Base-by-base conservation (phyloP, 1,140 invertebrate genomes). In the Pseudomyrmex cubaensis region DNA sequence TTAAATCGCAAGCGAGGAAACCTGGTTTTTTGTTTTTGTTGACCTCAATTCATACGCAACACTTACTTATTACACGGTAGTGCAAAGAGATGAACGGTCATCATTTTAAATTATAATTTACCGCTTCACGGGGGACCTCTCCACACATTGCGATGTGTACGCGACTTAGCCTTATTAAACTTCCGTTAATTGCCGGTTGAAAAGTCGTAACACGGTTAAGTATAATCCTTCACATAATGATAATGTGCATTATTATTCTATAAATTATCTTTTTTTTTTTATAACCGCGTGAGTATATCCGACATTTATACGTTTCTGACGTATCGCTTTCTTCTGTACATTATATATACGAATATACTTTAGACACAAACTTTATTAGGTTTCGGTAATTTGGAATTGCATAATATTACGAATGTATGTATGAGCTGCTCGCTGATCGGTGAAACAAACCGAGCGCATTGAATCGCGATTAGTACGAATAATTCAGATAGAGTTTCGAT, bases 401-500 rank as follows among this genome's bases (percentile, higher is more conserved):
- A 72, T 57, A 80, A 80, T 35, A 35, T 80, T 70, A 59, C 54
- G 54, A 80, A 80, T 77, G 22, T 69, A 70, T 59, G 48, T 12
- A 12, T 5, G 20, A 66, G 15, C 64, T 57, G 57, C 54, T 66
- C 22, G 46, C 22, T 10, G 44, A 66, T 17, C 17, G 12, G 13
- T 57, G 73, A 76, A 83, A 59, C 62, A 83, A 76, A 77, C 73
- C 52, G 56, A 66, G 73, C 82, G 73, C 17, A 83, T 20, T 76
- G 62, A 76, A 54, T 83, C 15, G 56, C 67, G 77, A 85, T 83
- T 83, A 64, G 13, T 48, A 9, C 35, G 46, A 69, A 70, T 73
- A 82, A 85, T 87, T 56, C 64, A 62, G 64, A 62, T 67, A 70
- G 63, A 50, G 62, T 82, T 73, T 73, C 52, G 70, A 70, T 57